Percentiles rank a stretch among this genome's conserved stretches.
Evolutionary conservation across 2,113 vertebrate genomes (phyloP).

Genomic region (Amphilophus citrinellus): DNA sequence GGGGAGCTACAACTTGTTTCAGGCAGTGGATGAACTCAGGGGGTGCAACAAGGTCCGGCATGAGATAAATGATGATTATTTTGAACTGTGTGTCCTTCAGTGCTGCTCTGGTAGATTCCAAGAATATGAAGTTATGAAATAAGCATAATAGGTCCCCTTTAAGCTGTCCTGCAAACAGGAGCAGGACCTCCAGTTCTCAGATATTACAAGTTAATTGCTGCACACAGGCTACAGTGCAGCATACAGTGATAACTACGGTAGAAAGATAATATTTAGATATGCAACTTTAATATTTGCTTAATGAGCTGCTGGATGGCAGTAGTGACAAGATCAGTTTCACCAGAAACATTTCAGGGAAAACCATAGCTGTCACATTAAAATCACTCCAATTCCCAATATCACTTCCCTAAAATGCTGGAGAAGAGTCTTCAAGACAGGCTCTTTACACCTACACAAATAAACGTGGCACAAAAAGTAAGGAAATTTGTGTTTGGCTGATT

Average conservation of each 20-base stretch:
- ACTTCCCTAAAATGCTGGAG: constrained; percentile 35
- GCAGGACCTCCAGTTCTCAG: constrained; percentile 6
- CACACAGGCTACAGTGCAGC: constrained; percentile 8
- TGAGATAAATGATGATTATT: background rate
- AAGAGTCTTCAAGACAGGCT: constrained; percentile 8
- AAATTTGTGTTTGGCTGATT: no score
- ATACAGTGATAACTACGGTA: background rate
- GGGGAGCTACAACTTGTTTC: background rate
- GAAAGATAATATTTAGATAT: background rate
- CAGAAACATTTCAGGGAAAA: constrained; percentile 40
- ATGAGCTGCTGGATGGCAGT: constrained; percentile 40
- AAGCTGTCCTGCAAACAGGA: constrained; percentile 20
- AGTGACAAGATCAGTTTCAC: constrained; percentile 5
- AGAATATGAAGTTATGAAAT: background rate
- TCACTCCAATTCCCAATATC: constrained; percentile 6
- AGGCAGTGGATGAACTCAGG: background rate
- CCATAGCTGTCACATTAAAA: background rate
- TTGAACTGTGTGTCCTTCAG: background rate
- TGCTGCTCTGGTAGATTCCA: background rate
- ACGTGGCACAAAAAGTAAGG: no score
- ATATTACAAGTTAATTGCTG: constrained; percentile 11
- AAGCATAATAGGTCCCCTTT: background rate
- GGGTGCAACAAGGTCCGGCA: background rate
- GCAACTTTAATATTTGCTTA: constrained; percentile 7
- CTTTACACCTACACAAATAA: constrained; percentile 37